phyloP scores from a whole-genome alignment of 92 coral and sea anemone species.

The Phenganax stokvisi region DNA sequence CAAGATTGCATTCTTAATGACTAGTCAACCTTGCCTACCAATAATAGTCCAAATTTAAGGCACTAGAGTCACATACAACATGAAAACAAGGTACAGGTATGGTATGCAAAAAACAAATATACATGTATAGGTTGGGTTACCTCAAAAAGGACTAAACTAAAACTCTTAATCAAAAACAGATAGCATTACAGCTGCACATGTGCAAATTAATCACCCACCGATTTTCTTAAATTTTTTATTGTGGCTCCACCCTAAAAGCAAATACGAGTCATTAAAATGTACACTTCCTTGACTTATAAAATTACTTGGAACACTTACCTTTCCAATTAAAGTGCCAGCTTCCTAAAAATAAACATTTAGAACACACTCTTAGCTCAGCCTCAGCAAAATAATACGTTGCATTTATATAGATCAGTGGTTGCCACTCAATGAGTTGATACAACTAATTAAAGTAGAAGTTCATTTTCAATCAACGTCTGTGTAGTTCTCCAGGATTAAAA shows the following conservation, averaged over 20 bases:
- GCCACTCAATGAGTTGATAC: too few species aligned
- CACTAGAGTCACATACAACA: too few species aligned
- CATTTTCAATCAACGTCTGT: too few species aligned
- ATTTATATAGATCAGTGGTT: neutral
- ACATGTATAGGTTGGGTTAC: too few species aligned
- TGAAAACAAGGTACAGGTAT: too few species aligned
- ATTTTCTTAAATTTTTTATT: constrained; percentile 13
- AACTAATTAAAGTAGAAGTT: too few species aligned
- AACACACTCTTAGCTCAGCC: neutral
- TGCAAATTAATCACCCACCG: constrained; percentile 12
- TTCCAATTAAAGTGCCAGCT: constrained; percentile 41
- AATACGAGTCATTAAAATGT: neutral
- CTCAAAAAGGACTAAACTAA: neutral
- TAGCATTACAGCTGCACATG: neutral
- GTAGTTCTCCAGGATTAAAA: neutral
- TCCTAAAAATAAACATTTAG: constrained; percentile 29
- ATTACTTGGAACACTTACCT: constrained; percentile 2
- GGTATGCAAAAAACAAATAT: too few species aligned
- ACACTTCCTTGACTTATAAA: neutral
- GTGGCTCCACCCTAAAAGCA: constrained; percentile 29
- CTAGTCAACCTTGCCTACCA: neutral
- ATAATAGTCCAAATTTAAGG: neutral
- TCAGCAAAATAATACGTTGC: neutral
- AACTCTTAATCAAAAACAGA: neutral
- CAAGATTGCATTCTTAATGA: neutral